phyloP scores from a whole-genome alignment of 2,797 vertebrate genomes.

The Pitangus sulphuratus region DNA sequence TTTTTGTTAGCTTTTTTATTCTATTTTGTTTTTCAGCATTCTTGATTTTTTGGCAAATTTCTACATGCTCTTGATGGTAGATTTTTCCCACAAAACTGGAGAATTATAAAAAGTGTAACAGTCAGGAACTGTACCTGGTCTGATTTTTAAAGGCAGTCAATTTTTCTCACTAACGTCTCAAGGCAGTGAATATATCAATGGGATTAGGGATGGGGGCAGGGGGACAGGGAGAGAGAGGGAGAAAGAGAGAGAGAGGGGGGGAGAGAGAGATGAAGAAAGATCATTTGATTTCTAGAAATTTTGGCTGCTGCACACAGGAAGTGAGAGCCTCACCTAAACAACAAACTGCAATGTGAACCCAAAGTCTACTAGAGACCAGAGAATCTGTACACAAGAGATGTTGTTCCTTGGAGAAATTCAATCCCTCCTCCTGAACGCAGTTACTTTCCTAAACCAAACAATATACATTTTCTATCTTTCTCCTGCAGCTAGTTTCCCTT shows the following conservation, averaged over 20 bases:
- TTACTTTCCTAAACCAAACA: neutral
- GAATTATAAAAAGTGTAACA: neutral
- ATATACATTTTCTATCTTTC: neutral
- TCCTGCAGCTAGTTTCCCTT: neutral
- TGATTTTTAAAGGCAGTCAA: neutral
- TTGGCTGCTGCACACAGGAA: neutral
- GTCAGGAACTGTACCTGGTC: neutral
- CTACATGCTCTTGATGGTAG: neutral
- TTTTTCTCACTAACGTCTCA: neutral
- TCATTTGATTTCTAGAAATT: neutral
- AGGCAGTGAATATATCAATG: neutral
- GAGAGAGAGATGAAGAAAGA: neutral
- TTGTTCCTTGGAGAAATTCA: neutral
- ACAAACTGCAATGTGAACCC: neutral
- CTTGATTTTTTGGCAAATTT: constrained; percentile 31
- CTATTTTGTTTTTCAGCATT: neutral
- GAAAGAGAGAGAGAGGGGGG: neutral
- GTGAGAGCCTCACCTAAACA: neutral
- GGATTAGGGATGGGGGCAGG: neutral
- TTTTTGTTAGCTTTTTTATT: neutral
- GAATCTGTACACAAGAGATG: neutral
- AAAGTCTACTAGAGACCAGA: neutral
- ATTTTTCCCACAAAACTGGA: constrained; percentile 26
- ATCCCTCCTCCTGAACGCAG: neutral
- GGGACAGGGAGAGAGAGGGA: too few relatives aligned